Evolutionary conservation across 2,797 vertebrate species (phyloP).

Genomic region (Hydrocynus forskahlii): DNA sequence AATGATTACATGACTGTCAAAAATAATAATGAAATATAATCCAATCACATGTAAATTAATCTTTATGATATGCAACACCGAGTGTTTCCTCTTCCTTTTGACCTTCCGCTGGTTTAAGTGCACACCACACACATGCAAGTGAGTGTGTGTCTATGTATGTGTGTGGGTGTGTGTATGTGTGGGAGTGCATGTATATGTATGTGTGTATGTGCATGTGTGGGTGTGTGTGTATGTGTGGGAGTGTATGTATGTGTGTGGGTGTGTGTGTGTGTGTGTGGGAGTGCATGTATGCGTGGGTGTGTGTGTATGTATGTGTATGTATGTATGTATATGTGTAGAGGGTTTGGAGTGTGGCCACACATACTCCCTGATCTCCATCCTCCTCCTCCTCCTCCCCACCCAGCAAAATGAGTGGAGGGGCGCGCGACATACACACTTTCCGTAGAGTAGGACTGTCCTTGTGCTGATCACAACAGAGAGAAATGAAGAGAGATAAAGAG

Average conservation of each 20-base stretch:
- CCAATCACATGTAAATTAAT: background rate
- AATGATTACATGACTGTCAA: background rate
- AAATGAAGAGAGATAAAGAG: conserved; percentile 36
- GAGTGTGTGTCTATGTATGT: background rate
- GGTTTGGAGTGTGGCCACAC: conserved; percentile 59
- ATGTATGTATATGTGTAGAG: background rate
- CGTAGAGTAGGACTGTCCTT: conserved; percentile 71
- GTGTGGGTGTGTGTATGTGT: background rate
- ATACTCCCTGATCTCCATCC: conserved; percentile 83
- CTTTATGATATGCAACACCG: background rate
- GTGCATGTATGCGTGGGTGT: background rate
- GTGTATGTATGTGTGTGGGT: background rate
- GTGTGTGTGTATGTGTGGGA: background rate
- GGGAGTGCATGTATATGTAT: background rate
- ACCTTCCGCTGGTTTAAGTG: conserved; percentile 7
- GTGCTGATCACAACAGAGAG: conserved; percentile 70
- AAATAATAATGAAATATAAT: background rate
- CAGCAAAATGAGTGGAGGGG: conserved; percentile 79
- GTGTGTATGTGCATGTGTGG: background rate
- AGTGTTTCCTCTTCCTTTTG: background rate
- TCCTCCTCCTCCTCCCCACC: conserved; percentile 76
- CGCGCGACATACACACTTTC: conserved; percentile 69
- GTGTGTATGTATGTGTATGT: background rate
- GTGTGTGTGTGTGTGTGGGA: background rate
- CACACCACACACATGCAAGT: conserved; percentile 49